These are phyloP conservation scores for Lindbergichthys nudifrons DNA, from an alignment of 2,797 vertebrate genomes.

Conservation along the genomic window DNA sequence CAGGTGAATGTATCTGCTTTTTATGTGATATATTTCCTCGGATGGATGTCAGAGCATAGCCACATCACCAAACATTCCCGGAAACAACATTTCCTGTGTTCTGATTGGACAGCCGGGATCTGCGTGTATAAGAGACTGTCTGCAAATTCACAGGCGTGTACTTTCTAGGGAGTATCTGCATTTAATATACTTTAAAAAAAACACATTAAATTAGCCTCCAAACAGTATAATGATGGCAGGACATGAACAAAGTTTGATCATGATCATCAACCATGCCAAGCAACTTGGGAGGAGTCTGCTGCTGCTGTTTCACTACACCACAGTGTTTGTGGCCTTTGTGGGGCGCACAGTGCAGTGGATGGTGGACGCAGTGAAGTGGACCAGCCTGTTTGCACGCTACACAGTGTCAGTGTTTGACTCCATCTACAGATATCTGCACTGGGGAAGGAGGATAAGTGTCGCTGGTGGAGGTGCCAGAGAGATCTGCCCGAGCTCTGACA, in stretches of 20 bases:
- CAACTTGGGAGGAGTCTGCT: constrained; percentile 81
- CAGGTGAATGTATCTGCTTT: constrained; percentile 60
- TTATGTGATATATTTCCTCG: constrained; percentile 76
- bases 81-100: constrained; percentile 78
- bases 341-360: constrained; percentile 75
- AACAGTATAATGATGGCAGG: constrained; percentile 50
- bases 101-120: constrained; percentile 77
- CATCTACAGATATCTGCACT: constrained; percentile 73
- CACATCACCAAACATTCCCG: constrained; percentile 88
- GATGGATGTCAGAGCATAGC: constrained; percentile 81
- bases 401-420: constrained; percentile 76
- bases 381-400: constrained; percentile 68
- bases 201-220: constrained; percentile 40
- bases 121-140: constrained; percentile 66
- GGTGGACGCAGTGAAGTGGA: constrained; percentile 78
- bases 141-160: constrained; percentile 27
- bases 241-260: constrained; percentile 72
- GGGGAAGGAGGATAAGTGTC: constrained; percentile 58
- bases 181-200: background rate
- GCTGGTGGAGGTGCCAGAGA: constrained; percentile 23
- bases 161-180: constrained; percentile 33
- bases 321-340: constrained; percentile 74
- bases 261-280: constrained; percentile 75
- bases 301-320: constrained; percentile 78
- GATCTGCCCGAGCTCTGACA: constrained; percentile 49